phyloP scores from a whole-genome alignment of 2,797 vertebrate genomes.

The Sebastes vulpes region DNA sequence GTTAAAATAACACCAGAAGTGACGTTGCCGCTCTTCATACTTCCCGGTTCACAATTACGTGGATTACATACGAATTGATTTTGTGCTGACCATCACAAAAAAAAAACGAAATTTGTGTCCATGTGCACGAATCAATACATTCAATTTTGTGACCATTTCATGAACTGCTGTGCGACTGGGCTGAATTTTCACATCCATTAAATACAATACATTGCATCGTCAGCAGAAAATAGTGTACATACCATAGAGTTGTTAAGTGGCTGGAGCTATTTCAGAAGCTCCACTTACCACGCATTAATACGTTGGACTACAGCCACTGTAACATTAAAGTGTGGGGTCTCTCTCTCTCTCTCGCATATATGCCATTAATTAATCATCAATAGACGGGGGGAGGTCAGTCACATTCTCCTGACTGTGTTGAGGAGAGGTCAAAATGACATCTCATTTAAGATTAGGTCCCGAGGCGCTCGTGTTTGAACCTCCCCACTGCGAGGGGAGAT shows the following conservation, averaged over 20 bases:
- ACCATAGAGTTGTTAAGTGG: background rate
- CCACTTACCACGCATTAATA: background rate
- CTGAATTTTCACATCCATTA: background rate
- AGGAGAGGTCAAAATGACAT: conserved; percentile 10
- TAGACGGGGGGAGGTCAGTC: background rate
- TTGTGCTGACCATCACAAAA: too few relatives aligned
- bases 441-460: conserved; percentile 16
- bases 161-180: too few relatives aligned
- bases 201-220: background rate
- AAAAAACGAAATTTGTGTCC: fast-evolving
- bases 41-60: too few relatives aligned
- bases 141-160: too few relatives aligned
- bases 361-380: background rate
- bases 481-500: background rate
- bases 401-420: background rate
- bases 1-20: too few relatives aligned
- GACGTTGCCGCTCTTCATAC: too few relatives aligned
- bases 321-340: background rate
- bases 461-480: background rate
- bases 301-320: background rate
- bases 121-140: too few relatives aligned
- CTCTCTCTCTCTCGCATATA: background rate
- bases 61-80: too few relatives aligned
- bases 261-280: background rate
- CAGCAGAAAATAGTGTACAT: background rate